Evolutionary conservation across 2,113 vertebrate species (phyloP), one percentile per base, ranked within the genome.

Genomic region (Archocentrus centrarchus): DNA sequence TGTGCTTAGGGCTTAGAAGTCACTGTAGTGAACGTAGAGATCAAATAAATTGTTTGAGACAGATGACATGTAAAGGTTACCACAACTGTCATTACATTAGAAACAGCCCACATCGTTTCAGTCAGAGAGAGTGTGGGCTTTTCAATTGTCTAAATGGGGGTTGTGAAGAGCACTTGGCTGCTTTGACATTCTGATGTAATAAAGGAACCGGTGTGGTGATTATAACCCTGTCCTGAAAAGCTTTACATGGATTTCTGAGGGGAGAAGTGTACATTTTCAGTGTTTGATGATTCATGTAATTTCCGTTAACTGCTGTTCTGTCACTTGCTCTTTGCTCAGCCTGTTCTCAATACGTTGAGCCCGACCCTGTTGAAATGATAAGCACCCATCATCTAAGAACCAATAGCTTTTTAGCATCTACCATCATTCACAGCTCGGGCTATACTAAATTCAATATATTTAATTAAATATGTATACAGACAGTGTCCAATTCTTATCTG

Each of bases 251-350:
- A 84, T 83, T 87, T 85, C 55, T 89, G 83, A 90, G 63, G 41
- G 59, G 62, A 27, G 39, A 83, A 77, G 60, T 22, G 60, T 75
- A 41, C 79, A 88, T 78, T 84, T 80, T 79, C 14, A 47, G 30
- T 59, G 66, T 87, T 79, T 84, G 79, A 91, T 88, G 77, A 90
- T 86, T 89, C 75, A 87, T 87, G 57, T 68, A 85, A 85, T 91
- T 88, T 85, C 58, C 79, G 18, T 86, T 85, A 88, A 86, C 79
- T 62, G 75, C 81, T 62, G 68, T 61, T 8, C 62, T 60, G 39
- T 70, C 79, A 55, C 57, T 82, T 79, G 75, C 75, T 89, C 62
- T 30, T 14, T 90, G 77, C 44, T 66, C 64, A 83, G 57, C 11
- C 75, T 47, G 18, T 80, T 80, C 61, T 41, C 53, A 66, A 50